phyloP scores from a whole-genome alignment of 2,797 vertebrate genomes.

The Sarcoramphus papa region DNA sequence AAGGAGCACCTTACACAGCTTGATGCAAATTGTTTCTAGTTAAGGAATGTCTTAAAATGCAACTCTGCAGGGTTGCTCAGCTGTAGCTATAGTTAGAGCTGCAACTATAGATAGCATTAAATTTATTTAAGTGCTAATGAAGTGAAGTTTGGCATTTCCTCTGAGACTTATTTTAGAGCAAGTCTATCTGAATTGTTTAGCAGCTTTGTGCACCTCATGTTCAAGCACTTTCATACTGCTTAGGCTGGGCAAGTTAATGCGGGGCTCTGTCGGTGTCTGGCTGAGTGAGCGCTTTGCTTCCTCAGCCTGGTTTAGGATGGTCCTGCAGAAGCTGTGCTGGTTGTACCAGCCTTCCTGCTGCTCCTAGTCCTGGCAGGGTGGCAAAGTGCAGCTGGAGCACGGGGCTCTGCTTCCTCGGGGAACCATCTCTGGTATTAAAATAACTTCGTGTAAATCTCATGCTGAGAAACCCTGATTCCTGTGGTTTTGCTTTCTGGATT shows the following conservation, averaged over 20 bases:
- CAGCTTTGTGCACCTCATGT: not conserved
- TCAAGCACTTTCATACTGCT: not conserved
- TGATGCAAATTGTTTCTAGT: slow-evolving; percentile 57
- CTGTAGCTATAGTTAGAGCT: slow-evolving; percentile 42
- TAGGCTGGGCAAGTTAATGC: not conserved
- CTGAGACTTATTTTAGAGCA: not conserved
- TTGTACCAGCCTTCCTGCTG: not conserved
- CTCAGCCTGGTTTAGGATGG: not conserved
- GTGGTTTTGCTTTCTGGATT: not conserved
- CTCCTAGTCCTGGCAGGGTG: not conserved
- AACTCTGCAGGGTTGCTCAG: slow-evolving; percentile 28
- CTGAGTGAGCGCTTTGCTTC: not conserved
- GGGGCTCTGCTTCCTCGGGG: not conserved
- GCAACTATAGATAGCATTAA: slow-evolving; percentile 44
- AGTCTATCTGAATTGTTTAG: slow-evolving; percentile 9
- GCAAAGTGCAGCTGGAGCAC: not conserved
- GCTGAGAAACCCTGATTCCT: not conserved
- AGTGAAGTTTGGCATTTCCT: slow-evolving; percentile 32
- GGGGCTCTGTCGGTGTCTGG: not conserved
- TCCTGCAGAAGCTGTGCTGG: not conserved
- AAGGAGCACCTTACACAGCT: slow-evolving; percentile 33
- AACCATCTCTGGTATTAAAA: not conserved
- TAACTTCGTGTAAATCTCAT: not conserved
- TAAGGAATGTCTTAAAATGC: slow-evolving; percentile 46
- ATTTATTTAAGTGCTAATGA: slow-evolving; percentile 49